Evolutionary conservation across 2,113 vertebrate genomes (phyloP).

Genomic region (Scortum barcoo): DNA sequence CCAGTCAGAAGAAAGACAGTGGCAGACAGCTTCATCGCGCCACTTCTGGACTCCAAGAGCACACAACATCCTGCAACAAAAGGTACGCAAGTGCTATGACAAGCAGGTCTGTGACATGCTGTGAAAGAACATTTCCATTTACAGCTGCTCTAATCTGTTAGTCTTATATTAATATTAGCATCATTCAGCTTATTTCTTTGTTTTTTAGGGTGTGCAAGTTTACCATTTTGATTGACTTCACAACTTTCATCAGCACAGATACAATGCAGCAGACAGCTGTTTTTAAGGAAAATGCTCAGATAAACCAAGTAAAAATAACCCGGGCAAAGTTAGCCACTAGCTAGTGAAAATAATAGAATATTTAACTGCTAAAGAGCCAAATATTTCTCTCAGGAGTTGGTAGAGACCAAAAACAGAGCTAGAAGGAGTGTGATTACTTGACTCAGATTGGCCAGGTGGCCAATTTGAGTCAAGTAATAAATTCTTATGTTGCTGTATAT

Average conservation of each 20-base stretch:
- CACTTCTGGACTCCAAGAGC: constrained; percentile 91
- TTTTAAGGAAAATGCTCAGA: not conserved
- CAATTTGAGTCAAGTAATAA: not conserved
- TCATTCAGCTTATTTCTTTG: not conserved
- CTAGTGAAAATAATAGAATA: not conserved
- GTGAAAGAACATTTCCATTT: not conserved
- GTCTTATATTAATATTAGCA: no score
- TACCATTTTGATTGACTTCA: not conserved
- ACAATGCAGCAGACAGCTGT: not conserved
- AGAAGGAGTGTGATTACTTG: not conserved
- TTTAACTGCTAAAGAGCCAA: not conserved
- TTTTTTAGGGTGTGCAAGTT: not conserved
- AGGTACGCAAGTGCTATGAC: constrained; percentile 61
- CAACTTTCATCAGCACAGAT: not conserved
- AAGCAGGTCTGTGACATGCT: not conserved
- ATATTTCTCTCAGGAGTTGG: not conserved
- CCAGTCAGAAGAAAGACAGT: constrained; percentile 91
- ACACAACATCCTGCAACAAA: constrained; percentile 87
- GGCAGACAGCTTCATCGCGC: constrained; percentile 91
- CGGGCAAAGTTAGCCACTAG: not conserved
- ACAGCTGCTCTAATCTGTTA: no score
- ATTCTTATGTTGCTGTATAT: not conserved
- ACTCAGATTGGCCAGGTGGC: no score
- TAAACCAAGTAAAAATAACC: not conserved
- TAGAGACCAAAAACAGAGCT: not conserved